A percentile compares a stretch with the other conserved stretches of the same genome.
These are phyloP conservation scores for Tylochromis polylepis DNA, from an alignment of 2,113 vertebrate genomes.

Conservation along the genomic window DNA sequence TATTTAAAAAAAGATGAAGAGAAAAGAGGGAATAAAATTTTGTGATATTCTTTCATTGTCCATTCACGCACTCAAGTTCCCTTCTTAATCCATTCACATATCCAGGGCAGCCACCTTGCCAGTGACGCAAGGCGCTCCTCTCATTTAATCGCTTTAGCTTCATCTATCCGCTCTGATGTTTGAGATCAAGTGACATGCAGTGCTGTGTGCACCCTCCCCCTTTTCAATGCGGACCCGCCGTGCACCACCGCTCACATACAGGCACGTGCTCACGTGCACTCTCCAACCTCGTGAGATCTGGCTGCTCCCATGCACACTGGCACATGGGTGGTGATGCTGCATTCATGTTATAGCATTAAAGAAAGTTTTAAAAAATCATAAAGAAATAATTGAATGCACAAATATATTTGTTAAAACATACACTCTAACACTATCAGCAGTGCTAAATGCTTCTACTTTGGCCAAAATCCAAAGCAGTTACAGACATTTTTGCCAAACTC, in stretches of 20 bases:
- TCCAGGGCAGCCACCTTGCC: slow-evolving; percentile 41
- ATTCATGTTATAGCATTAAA: background rate
- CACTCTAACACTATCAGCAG: background rate
- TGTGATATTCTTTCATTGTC: slow-evolving; percentile 35
- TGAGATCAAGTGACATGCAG: slow-evolving; percentile 38
- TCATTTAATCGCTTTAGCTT: slow-evolving; percentile 50
- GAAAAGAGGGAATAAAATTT: background rate
- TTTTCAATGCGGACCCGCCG: background rate
- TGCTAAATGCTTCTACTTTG: background rate
- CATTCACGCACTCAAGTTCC: slow-evolving; percentile 32
- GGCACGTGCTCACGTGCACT: background rate
- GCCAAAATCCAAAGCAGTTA: background rate
- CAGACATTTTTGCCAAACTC: background rate
- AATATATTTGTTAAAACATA: background rate
- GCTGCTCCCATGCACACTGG: slow-evolving; percentile 16
- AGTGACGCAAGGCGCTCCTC: slow-evolving; percentile 31
- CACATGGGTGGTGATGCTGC: slow-evolving; percentile 31
- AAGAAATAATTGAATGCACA: background rate
- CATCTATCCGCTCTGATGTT: slow-evolving; percentile 44
- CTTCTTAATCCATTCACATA: slow-evolving; percentile 53
- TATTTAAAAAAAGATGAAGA: background rate
- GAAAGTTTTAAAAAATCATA: background rate
- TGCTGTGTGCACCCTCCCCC: background rate
- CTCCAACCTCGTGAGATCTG: slow-evolving; percentile 29
- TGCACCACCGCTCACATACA: background rate